These are phyloP conservation scores for Drosophila histrio DNA, from an alignment of 2,888 invertebrate species.

Conservation along the genomic window DNA sequence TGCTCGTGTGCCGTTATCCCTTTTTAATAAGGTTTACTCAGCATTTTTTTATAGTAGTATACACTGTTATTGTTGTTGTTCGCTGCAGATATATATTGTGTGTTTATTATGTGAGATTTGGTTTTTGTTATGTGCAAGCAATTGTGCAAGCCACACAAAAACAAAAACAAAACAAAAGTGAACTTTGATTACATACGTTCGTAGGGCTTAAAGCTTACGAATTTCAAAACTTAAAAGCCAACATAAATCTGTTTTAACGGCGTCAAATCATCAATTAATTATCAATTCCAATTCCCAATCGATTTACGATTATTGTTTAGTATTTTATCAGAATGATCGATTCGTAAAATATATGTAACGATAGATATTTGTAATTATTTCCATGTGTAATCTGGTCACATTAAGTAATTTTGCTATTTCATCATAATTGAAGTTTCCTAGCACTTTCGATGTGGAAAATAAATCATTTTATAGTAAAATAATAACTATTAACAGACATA, in stretches of 20 bases:
- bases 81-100: conserved; percentile 38
- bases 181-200: conserved; percentile 43
- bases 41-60: conserved; percentile 54
- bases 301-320: conserved; percentile 1
- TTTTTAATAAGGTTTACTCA: conserved; percentile 80
- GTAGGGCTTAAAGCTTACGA: conserved; percentile 13
- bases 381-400: conserved; percentile 2
- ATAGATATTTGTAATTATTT: neutral
- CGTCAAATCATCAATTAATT: neutral
- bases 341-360: neutral
- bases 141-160: conserved; percentile 48
- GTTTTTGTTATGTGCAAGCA: conserved; percentile 56
- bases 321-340: conserved; percentile 3
- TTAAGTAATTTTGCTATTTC: neutral
- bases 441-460: neutral
- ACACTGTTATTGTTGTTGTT: conserved; percentile 21
- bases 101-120: conserved; percentile 73
- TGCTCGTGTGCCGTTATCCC: conserved; percentile 74
- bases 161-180: conserved; percentile 19
- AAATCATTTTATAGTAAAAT: neutral
- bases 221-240: neutral
- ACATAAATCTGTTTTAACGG: neutral
- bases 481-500: neutral
- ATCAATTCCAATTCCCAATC: conserved; percentile 2
- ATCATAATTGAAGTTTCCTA: neutral